These are phyloP conservation scores for Ceratoteleas bidentatus DNA, from an alignment of 1,140 invertebrate genomes.

Conservation along the genomic window DNA sequence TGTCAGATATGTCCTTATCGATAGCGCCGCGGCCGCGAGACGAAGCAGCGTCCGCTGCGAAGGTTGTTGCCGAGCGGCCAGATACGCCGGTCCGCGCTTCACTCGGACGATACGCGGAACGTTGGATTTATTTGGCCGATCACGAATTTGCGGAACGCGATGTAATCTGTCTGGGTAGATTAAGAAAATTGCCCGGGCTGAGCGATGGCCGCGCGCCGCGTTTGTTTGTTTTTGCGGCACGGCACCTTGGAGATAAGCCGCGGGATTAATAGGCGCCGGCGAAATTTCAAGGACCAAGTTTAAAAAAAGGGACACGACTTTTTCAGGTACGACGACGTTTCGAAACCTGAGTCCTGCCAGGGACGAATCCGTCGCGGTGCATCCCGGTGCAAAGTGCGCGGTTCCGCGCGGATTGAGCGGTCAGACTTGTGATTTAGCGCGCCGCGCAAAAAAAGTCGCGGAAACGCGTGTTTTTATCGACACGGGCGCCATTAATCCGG, in stretches of 20 bases:
- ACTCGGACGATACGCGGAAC: slow-evolving; percentile 41
- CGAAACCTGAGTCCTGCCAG: too few relatives aligned
- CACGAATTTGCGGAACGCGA: slow-evolving; percentile 62
- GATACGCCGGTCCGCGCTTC: slow-evolving; percentile 17
- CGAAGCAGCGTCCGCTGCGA: slow-evolving; percentile 56
- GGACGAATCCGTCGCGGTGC: too few relatives aligned
- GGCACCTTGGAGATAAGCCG: slow-evolving; percentile 35
- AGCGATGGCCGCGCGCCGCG: slow-evolving; percentile 7
- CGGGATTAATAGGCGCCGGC: slow-evolving; percentile 34
- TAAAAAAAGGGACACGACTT: too few relatives aligned
- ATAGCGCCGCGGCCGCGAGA: slow-evolving; percentile 62
- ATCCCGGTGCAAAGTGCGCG: too few relatives aligned
- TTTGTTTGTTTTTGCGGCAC: slow-evolving; percentile 33
- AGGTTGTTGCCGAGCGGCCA: slow-evolving; percentile 26
- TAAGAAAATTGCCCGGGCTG: slow-evolving; percentile 49
- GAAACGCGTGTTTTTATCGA: slow-evolving; percentile 47
- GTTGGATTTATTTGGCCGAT: slow-evolving; percentile 53
- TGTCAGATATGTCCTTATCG: slow-evolving; percentile 76
- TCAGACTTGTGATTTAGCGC: slow-evolving; percentile 51
- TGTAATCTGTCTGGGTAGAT: slow-evolving; percentile 52
- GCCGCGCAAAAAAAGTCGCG: slow-evolving; percentile 23
- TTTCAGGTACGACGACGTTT: too few relatives aligned
- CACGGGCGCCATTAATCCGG: slow-evolving; percentile 57
- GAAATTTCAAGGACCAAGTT: slow-evolving; percentile 26
- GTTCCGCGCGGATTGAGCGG: slow-evolving; percentile 8